Base-by-base conservation (phyloP, 2,113 vertebrate species). In the Hippocampus comes region DNA sequence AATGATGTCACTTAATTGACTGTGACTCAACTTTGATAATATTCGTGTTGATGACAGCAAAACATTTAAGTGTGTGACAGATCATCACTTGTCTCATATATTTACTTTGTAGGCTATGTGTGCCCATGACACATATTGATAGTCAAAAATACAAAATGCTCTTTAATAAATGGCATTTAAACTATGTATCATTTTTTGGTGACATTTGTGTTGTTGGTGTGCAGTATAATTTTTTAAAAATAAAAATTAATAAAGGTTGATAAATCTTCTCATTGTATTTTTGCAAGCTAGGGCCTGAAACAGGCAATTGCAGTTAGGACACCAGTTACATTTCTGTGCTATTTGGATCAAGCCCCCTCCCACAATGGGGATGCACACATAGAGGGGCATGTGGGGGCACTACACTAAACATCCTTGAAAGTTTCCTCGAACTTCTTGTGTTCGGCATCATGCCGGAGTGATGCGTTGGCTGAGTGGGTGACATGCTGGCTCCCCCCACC, bases 401-500 rank as follows among this genome's bases (percentile, higher is more conserved):
- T 38, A 56, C 65, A 9, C 51, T 34, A 17, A 59, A 75, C 3
- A 51, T 61, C 70, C 25, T 42, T n/a, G 4, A 30, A 38, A 30
- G 49, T 66, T 38, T 64, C 71, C 4, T 43, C 4, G 20, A 63
- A n/a, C 20, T 34, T 9, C 1, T 5, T 23, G 63, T 25, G 12
- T 42, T 42, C 20, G 1, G 38, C 53, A 25, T 68, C 53, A 41
- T 2, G 0, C 59, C 6, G 23, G 25, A 10, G 34, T 64, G 63
- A 72, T 76, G 67, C 67, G 68, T 76, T 63, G 72, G 80, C 75
- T 75, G 82, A 83, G 51, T 79, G 25, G 53, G 75, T 76, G 79
- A 76, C 68, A 76, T 67, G 73, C 81, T 63, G 78, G 78, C 85
- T 78, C 43, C 77, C 73, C 75, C 79, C 73, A 2, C 59, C 15